A percentile compares a stretch with the other conserved stretches of the same genome.
These are phyloP conservation scores for Orthonychiurus folsomi DNA, from an alignment of 2,888 invertebrate species.

Conservation along the genomic window DNA sequence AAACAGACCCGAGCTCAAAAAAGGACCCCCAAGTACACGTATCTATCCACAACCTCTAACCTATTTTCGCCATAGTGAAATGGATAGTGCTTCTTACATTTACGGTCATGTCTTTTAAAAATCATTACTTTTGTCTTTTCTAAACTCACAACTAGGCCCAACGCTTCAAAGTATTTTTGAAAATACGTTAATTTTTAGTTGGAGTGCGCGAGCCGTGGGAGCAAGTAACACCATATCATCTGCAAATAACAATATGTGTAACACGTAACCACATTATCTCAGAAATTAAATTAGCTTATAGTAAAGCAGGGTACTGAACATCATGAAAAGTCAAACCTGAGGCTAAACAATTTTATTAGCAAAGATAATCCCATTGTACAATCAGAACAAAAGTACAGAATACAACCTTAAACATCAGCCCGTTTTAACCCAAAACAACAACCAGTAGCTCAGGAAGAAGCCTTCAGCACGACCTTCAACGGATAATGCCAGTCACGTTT, in stretches of 20 bases:
- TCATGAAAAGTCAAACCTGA: not conserved
- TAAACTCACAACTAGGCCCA: not conserved
- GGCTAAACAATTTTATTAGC: too few species aligned
- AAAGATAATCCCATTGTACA: too few species aligned
- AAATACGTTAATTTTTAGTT: slow-evolving; percentile 5
- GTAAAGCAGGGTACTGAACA: not conserved
- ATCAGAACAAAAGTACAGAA: too few species aligned
- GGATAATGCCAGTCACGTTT: too few species aligned
- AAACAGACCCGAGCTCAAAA: slow-evolving; percentile 7
- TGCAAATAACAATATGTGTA: slow-evolving; percentile 3
- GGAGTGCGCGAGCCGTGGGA: not conserved
- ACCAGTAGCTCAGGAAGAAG: too few species aligned
- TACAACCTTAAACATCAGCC: too few species aligned
- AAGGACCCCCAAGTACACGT: slow-evolving; percentile 2
- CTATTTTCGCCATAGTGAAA: not conserved
- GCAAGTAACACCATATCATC: slow-evolving; percentile 2
- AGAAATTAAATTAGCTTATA: too few species aligned
- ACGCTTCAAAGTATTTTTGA: not conserved
- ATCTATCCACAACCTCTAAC: not conserved
- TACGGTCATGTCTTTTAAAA: not conserved
- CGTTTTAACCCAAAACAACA: too few species aligned
- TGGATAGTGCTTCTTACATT: not conserved
- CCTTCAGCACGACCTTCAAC: too few species aligned
- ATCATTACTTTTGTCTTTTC: not conserved
- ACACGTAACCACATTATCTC: too few species aligned